Percentiles rank a stretch among this genome's conserved stretches.
Conservation (phyloP, 2,797 vertebrate genomes). For the Mormyrus hasselquistii region DNA sequence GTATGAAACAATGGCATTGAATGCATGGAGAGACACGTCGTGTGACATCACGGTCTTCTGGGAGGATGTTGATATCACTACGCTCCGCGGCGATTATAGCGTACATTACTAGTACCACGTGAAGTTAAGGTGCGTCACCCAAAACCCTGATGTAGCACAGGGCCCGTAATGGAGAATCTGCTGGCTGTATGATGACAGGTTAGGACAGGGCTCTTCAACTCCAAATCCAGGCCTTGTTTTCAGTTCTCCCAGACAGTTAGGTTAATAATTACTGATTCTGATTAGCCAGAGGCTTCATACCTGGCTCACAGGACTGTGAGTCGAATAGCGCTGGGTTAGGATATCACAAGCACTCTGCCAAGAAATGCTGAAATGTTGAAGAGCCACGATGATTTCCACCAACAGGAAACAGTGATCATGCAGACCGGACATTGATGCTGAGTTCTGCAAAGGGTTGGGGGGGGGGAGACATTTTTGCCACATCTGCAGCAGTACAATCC, state of each 20-base stretch:
- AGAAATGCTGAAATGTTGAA: slow-evolving; percentile 14
- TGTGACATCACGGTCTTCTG: slow-evolving; percentile 34
- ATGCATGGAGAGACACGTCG: neutral
- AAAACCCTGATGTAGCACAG: slow-evolving; percentile 43
- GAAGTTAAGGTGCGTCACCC: slow-evolving; percentile 44
- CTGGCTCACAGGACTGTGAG: too few relatives aligned
- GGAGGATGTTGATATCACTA: slow-evolving; percentile 54
- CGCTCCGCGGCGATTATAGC: slow-evolving; percentile 49
- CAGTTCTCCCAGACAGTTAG: too few relatives aligned
- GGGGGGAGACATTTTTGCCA: neutral
- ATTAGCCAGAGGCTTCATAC: too few relatives aligned
- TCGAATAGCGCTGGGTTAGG: neutral
- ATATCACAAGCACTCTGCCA: slow-evolving; percentile 26
- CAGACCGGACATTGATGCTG: neutral
- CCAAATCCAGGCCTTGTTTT: too few relatives aligned
- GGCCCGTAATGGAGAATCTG: slow-evolving; percentile 13
- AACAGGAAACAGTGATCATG: neutral
- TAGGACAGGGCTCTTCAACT: neutral
- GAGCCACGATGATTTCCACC: neutral
- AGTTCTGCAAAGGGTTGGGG: too few relatives aligned
- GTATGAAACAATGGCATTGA: neutral
- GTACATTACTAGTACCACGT: slow-evolving; percentile 52
- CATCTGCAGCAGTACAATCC: neutral
- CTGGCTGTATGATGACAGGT: slow-evolving; percentile 36
- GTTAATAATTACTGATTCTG: too few relatives aligned